Percentiles rank a stretch among this genome's conserved stretches.
phyloP scores from a whole-genome alignment of 2,113 vertebrate species.

The Ctenodactylus gundi region DNA sequence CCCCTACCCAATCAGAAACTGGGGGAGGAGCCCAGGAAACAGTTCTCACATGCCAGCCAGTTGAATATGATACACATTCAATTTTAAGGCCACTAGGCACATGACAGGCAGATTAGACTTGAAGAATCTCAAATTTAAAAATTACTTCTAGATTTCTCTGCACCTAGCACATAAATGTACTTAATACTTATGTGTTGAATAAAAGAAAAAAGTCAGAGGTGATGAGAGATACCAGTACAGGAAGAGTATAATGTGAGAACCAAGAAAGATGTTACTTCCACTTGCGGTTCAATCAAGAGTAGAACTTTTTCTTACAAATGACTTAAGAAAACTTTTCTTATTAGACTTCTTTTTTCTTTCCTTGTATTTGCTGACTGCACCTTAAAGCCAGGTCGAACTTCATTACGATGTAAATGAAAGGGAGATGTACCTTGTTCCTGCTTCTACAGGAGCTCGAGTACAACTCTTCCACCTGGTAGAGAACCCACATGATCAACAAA shows the following conservation, averaged over 20 bases:
- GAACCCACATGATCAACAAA: not conserved
- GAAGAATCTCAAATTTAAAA: not conserved
- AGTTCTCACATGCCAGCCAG: not conserved
- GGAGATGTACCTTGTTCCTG: not conserved
- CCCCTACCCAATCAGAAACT: not conserved
- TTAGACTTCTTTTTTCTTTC: not conserved
- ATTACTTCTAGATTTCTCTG: not conserved
- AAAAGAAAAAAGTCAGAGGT: not conserved
- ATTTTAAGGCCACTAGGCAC: not conserved
- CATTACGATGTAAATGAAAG: not conserved
- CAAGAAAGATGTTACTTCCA: not conserved
- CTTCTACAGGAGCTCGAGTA: not conserved
- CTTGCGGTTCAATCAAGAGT: not conserved
- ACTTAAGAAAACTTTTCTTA: constrained; percentile 7
- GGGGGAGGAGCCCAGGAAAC: not conserved
- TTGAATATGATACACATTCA: not conserved
- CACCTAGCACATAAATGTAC: not conserved
- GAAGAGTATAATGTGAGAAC: not conserved
- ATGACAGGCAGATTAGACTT: not conserved
- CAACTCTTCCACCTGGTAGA: not conserved
- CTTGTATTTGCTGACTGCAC: not conserved
- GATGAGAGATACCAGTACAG: not conserved
- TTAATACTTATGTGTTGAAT: not conserved
- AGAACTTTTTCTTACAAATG: not conserved
- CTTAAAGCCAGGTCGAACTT: not conserved